A percentile compares a stretch with the other conserved stretches of the same genome.
Conservation (phyloP, 2,797 vertebrate species). For the Dryobates pubescens region DNA sequence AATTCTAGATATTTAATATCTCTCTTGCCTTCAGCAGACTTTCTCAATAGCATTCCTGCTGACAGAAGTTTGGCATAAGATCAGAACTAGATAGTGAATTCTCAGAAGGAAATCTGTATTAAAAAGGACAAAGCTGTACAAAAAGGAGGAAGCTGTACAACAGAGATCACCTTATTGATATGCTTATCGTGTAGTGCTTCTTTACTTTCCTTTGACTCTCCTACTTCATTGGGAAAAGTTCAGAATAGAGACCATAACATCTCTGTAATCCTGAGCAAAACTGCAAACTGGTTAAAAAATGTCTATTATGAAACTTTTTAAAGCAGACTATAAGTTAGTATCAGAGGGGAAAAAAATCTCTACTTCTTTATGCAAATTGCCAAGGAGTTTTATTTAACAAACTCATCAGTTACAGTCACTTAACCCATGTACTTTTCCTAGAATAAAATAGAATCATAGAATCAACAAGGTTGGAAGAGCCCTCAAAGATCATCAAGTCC, state of each 20-base stretch:
- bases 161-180: background rate
- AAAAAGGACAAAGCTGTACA: background rate
- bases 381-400: background rate
- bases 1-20: conserved; percentile 9
- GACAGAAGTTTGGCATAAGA: background rate
- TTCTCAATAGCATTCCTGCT: background rate
- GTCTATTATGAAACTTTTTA: background rate
- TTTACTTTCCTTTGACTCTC: background rate
- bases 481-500: no score
- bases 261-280: background rate
- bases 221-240: background rate
- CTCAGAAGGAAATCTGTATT: background rate
- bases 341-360: background rate
- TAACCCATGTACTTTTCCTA: background rate
- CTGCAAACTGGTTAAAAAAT: background rate
- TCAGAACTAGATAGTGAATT: background rate
- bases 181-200: background rate
- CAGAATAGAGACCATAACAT: background rate
- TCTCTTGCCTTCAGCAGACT: conserved; percentile 14
- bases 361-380: background rate
- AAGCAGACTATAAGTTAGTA: background rate
- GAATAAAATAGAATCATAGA: no score
- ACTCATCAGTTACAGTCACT: background rate
- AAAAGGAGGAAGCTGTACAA: background rate
- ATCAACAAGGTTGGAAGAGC: no score